Base-by-base conservation (phyloP, 2,113 vertebrate genomes). In the Ornithorhynchus anatinus region DNA sequence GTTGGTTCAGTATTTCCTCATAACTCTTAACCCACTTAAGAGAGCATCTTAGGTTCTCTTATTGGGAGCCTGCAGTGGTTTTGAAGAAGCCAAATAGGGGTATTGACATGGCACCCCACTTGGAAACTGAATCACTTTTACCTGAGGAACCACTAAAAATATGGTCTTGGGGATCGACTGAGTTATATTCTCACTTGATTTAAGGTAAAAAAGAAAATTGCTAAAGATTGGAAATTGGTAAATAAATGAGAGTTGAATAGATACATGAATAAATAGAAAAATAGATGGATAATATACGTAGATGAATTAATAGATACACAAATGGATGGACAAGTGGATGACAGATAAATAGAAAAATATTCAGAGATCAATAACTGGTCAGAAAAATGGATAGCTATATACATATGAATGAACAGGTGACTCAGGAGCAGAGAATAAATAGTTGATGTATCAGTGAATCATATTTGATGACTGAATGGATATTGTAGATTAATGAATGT, bases 311-410 rank as follows among this genome's bases (percentile, higher is more conserved):
- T 48, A 67, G 81, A 62, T 64, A 81, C 22, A 60, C 13, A 86
- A 87, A 25, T 81, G 77, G 76, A 72, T 73, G 68, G 84, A 84
- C 64, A 79, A 58, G 20, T 82, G 70, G 60, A 61, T 72, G 79
- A 77, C 44, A 70, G 60, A 70, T 47, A 62, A 4, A 75, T 20
- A 84, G 77, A 72, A 75, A 63, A 29, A 60, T 8, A 20, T 82
- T 67, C 86, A 82, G 80, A 80, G 86, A 85, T 84, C 83, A 82
- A 88, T 84, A 88, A 68, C 72, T 75, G 75, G 59, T 75, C 84
- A 81, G 78, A 61, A 85, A n/a, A 85, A 84, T 82, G 78, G 76
- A 70, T 59, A 64, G 68, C 10, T 43, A 81, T 67, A 70, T 13
- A 64, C 75, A 64, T 70, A 62, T 20, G 48, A 75, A 59, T 84